Conservation (phyloP, 2,797 vertebrate genomes). For the Anguilla megastoma region DNA sequence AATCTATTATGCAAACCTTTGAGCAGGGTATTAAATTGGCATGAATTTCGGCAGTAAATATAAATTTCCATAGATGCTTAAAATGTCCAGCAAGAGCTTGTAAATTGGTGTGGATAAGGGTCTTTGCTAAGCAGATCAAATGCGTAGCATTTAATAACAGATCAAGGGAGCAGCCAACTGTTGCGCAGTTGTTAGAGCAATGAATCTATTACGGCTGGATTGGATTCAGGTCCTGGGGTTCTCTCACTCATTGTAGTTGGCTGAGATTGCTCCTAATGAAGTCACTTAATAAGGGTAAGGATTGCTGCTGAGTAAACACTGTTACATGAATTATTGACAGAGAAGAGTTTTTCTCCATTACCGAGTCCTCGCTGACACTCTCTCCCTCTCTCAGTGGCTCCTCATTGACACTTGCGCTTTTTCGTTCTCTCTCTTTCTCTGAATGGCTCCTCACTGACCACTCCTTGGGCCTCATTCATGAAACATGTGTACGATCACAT, state of each 20-base stretch:
- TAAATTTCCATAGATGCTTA: background rate
- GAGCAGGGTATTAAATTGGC: background rate
- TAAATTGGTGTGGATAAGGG: background rate
- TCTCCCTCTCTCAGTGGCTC: background rate
- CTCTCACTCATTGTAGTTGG: background rate
- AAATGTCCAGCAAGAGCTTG: background rate
- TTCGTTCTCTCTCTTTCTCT: background rate
- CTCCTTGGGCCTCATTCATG: background rate
- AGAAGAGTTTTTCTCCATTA: background rate
- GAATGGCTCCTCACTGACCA: background rate
- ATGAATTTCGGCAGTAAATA: background rate
- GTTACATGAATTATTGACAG: background rate
- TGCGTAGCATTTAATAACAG: background rate
- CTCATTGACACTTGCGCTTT: background rate
- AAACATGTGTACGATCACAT: too few species aligned
- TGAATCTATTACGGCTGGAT: background rate
- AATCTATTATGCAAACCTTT: background rate
- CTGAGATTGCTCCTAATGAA: background rate
- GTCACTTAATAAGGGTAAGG: constrained; percentile 2
- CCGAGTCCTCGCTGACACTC: background rate
- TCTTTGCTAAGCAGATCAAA: background rate
- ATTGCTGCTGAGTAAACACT: constrained; percentile 5
- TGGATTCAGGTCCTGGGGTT: background rate
- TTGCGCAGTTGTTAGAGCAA: background rate
- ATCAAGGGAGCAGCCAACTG: background rate